Base-by-base conservation (phyloP, 2,797 vertebrate genomes). In the Pelochelys cantorii region DNA sequence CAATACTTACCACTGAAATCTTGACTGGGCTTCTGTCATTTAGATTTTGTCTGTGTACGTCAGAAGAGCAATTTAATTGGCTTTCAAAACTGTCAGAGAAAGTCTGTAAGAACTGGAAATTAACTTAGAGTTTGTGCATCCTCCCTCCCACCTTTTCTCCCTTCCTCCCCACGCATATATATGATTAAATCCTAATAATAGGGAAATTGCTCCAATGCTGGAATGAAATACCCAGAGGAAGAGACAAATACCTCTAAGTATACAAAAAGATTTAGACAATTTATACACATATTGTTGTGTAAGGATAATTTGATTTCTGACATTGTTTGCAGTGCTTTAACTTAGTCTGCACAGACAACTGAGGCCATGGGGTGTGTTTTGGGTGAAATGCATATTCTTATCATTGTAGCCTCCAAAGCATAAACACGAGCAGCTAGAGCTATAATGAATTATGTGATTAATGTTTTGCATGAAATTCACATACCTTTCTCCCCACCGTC, bases 371-470 rank as follows among this genome's bases (percentile, higher is more conserved):
- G 56, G 62, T 80, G 74, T 55, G 2, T 1, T 25, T 90, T 59
- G 11, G 8, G 4, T 60, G 52, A 84, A 95, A 90, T 2, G 81
- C 14, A 12, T 31, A 37, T 7, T 83, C 71, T 20, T 7, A 68
- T 89, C 79, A 29, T 86, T 94, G 78, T 80, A 14, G 74, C 7
- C 29, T 1, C 78, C 56, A 88, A 85, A 75, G 86, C 5, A 3
- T 11, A 3, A 4, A 55, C 1, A 11, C 0, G 0, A 75, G 2
- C 92, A 42, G 2, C 14, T 80, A 55, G 74, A 27, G 89, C 83
- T 15, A 54, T 4, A 9, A 20, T 52, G 68, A 85, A 79, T 60
- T 93, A 65, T 8, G 1, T 9, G 1, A 9, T 31, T 81, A 79
- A 23, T 1, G 15, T 90, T 93, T 29, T 81, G 42, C 27, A 55